A percentile compares a stretch with the other conserved stretches of the same genome.
Evolutionary conservation across 2,888 invertebrate species (phyloP).

Genomic region (Pterostichus niger): DNA sequence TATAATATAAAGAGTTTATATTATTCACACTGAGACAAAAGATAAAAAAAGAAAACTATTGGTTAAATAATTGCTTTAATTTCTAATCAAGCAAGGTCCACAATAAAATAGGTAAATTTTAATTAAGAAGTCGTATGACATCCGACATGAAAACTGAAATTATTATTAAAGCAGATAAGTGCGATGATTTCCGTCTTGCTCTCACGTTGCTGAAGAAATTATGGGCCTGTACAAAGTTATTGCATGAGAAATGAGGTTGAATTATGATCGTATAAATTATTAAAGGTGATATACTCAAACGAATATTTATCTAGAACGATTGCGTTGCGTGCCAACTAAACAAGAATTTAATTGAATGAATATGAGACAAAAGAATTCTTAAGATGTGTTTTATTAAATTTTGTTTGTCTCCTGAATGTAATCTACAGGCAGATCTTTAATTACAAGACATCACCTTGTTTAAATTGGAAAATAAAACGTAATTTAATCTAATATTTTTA

Average conservation of each 20-base stretch:
- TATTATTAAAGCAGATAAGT: constrained; percentile 2
- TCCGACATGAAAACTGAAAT: neutral
- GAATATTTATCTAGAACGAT: neutral
- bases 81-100: no score
- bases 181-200: neutral
- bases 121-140: neutral
- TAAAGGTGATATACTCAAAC: constrained; percentile 19
- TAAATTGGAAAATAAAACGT: no score
- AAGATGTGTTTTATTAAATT: no score
- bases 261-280: constrained; percentile 23
- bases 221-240: constrained; percentile 4
- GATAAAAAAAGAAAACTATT: no score
- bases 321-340: neutral
- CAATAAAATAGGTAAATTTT: neutral
- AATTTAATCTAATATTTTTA: no score
- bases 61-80: no score
- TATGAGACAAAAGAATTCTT: neutral
- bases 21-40: no score
- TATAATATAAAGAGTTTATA: no score
- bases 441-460: neutral
- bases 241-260: neutral
- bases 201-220: neutral
- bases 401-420: neutral
- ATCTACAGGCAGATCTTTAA: neutral
- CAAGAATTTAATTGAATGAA: neutral